Percentiles rank a stretch among this genome's conserved stretches.
phyloP scores from a whole-genome alignment of 1,140 invertebrate genomes.

The Triops longicaudatus region DNA sequence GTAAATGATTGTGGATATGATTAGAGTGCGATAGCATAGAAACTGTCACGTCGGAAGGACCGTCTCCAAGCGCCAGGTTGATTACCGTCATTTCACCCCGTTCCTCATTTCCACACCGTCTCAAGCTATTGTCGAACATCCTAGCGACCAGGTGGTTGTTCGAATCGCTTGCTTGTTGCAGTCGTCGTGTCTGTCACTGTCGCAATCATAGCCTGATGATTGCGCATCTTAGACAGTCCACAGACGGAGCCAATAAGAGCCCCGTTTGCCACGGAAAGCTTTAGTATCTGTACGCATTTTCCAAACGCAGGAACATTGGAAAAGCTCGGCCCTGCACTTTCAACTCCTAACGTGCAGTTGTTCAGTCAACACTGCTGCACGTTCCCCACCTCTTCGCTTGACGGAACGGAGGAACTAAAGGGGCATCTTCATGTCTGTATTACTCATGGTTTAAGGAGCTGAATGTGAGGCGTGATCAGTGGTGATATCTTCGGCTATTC shows the following conservation, averaged over 20 bases:
- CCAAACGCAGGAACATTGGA: conserved; percentile 5
- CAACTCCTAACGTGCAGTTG: not conserved
- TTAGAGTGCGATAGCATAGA: too few species aligned
- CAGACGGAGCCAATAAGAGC: conserved; percentile 10
- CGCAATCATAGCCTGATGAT: not conserved
- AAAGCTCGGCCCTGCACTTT: not conserved
- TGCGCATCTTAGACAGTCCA: conserved; percentile 6
- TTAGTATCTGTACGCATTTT: conserved; percentile 8
- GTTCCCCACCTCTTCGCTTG: not conserved
- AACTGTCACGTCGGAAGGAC: too few species aligned
- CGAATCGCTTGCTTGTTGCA: not conserved
- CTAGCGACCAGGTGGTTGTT: conserved; percentile 14
- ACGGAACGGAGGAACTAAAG: not conserved
- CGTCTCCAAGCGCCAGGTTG: too few species aligned
- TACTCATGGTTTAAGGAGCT: not conserved
- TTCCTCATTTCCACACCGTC: not conserved
- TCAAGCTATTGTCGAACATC: not conserved
- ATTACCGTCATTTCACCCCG: too few species aligned
- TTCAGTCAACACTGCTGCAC: not conserved
- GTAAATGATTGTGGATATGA: too few species aligned
- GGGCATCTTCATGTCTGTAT: not conserved
- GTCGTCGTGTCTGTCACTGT: not conserved
- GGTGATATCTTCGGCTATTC: not conserved
- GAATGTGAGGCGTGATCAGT: not conserved
- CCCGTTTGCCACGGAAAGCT: not conserved